Evolutionary conservation across 1,140 invertebrate genomes (phyloP).

Genomic region (Gonatopus flavifemur): DNA sequence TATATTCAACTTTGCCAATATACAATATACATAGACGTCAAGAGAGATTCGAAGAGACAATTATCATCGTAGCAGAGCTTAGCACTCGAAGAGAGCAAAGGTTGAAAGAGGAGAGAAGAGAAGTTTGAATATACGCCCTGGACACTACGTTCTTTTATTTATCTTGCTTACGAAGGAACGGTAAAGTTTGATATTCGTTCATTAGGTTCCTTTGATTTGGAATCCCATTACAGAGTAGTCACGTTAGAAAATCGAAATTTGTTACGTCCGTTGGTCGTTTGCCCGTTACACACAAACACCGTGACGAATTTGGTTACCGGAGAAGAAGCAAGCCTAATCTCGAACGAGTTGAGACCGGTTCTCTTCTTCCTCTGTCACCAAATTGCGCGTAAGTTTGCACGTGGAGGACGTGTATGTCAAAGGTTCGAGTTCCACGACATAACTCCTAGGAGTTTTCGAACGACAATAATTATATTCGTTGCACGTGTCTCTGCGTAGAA

Average conservation of each 20-base stretch:
- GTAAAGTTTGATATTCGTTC: no score
- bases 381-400: slow-evolving; percentile 19
- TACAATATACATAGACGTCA: slow-evolving; percentile 10
- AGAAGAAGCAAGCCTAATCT: no score
- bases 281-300: slow-evolving; percentile 32
- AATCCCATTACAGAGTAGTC: slow-evolving; percentile 32
- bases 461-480: no score
- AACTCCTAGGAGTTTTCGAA: neutral
- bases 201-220: no score
- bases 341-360: slow-evolving; percentile 26
- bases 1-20: slow-evolving; percentile 38
- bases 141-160: no score
- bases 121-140: no score
- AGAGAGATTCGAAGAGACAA: neutral
- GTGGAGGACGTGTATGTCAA: neutral
- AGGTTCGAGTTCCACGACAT: neutral
- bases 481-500: no score
- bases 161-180: no score
- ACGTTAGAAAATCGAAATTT: slow-evolving; percentile 18
- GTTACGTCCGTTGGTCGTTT: slow-evolving; percentile 17
- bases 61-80: neutral
- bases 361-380: slow-evolving; percentile 38
- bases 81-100: slow-evolving; percentile 4
- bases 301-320: slow-evolving; percentile 36
- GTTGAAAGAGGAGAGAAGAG: no score